Percentiles rank a stretch among this genome's conserved stretches.
phyloP scores from a whole-genome alignment of 2,113 vertebrate genomes.

The Microtus pennsylvanicus region DNA sequence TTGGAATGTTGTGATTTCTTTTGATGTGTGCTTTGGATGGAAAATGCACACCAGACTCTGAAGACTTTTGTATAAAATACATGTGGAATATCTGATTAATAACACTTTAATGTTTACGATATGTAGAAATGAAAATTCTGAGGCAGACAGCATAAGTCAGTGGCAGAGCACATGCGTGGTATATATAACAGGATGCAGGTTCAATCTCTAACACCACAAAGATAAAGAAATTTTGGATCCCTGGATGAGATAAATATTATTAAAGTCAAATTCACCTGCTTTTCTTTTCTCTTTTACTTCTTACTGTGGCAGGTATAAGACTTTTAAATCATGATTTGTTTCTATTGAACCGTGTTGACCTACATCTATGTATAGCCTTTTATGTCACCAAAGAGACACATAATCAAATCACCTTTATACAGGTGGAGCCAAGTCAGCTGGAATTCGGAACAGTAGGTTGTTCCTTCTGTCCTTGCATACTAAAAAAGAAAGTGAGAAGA shows the following conservation, averaged over 20 bases:
- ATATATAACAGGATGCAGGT: background rate
- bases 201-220: background rate
- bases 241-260: background rate
- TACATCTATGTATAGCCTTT: background rate
- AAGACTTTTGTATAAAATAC: background rate
- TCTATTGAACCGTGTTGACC: background rate
- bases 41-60: background rate
- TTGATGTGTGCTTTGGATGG: background rate
- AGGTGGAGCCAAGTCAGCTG: background rate
- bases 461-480: background rate
- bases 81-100: background rate
- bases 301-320: background rate
- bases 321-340: background rate
- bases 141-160: background rate
- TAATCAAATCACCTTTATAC: background rate
- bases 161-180: background rate
- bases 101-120: slow-evolving; percentile 10
- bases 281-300: background rate
- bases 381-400: background rate
- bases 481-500: slow-evolving; percentile 2
- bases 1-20: background rate
- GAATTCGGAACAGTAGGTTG: background rate
- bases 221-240: background rate
- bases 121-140: background rate
- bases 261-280: background rate